A percentile compares a stretch with the other conserved stretches of the same genome.
phyloP scores from a whole-genome alignment of 2,113 vertebrate species.

The Megaptera novaeangliae region DNA sequence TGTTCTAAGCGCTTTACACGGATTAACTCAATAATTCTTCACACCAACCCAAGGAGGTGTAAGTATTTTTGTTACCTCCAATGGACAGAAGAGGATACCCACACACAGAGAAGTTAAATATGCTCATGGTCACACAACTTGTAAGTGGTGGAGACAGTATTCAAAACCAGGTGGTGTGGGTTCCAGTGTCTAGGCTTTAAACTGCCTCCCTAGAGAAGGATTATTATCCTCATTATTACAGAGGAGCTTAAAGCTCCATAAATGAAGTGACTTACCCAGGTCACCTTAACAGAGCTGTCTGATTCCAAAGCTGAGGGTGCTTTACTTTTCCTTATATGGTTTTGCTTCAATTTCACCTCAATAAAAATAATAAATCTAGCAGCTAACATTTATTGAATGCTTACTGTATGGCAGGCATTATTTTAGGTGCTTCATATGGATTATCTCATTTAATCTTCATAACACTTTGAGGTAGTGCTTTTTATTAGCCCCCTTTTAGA shows the following conservation, averaged over 20 bases:
- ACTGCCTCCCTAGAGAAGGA: not conserved
- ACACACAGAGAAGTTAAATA: not conserved
- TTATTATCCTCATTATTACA: not conserved
- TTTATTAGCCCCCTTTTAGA: not conserved
- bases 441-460: not conserved
- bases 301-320: not conserved
- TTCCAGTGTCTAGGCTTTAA: not conserved
- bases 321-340: constrained; percentile 33
- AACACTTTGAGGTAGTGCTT: not conserved
- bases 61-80: not conserved
- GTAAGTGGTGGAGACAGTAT: not conserved
- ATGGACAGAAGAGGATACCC: not conserved
- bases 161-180: not conserved
- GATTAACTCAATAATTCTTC: constrained; percentile 10
- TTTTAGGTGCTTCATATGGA: not conserved
- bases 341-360: not conserved
- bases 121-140: not conserved
- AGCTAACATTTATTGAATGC: not conserved
- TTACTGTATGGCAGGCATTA: not conserved
- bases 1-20: not conserved
- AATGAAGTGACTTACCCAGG: not conserved
- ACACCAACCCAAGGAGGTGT: not conserved
- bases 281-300: constrained; percentile 8
- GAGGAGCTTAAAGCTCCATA: not conserved
- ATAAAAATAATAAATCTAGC: not conserved